These are phyloP conservation scores for Numenius phaeopus DNA, from an alignment of 2,797 vertebrate species.

Conservation along the genomic window DNA sequence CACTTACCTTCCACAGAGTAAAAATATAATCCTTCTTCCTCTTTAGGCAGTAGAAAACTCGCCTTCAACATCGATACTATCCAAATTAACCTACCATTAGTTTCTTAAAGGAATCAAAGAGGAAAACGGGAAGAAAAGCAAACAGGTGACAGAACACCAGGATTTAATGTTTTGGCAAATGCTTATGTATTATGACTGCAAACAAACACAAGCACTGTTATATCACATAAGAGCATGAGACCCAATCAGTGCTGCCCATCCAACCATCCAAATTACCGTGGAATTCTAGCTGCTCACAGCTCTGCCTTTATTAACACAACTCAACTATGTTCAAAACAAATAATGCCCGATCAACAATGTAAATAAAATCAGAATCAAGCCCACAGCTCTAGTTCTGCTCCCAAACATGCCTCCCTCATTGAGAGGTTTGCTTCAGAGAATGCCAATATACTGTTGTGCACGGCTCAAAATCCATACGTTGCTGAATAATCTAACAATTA, in stretches of 20 bases:
- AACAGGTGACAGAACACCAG: neutral
- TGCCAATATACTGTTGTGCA: neutral
- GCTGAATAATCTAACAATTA: neutral
- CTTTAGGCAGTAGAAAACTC: neutral
- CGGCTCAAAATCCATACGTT: neutral
- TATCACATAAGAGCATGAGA: neutral
- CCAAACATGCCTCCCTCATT: neutral
- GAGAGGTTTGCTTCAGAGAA: neutral
- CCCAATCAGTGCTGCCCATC: neutral
- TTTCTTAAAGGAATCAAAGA: neutral
- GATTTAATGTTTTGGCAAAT: neutral
- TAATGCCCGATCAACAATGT: neutral
- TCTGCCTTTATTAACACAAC: neutral
- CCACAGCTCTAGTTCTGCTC: neutral
- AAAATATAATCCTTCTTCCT: neutral
- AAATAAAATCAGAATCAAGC: neutral
- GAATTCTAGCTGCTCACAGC: neutral
- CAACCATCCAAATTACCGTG: neutral
- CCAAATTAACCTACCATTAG: neutral
- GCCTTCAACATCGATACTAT: neutral
- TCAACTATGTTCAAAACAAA: neutral
- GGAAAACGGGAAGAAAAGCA: neutral
- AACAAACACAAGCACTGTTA: neutral
- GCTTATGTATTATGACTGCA: accelerated
- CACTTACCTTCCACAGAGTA: neutral